Base-by-base conservation (phyloP, 2,113 vertebrate genomes). In the Litocranius walleri region DNA sequence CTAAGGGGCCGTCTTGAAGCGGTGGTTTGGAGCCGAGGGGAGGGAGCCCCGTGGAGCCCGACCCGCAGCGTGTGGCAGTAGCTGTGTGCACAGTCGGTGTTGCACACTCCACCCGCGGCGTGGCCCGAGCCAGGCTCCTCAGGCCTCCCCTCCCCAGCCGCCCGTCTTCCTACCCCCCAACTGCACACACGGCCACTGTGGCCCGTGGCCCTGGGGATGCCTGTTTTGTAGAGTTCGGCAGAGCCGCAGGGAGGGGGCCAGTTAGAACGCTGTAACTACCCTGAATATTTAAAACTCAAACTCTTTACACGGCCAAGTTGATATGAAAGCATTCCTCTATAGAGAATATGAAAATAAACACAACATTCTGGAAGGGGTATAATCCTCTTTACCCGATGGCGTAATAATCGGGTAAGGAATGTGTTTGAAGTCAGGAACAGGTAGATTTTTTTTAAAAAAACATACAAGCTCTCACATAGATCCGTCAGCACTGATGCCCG, bases 21-120 rank as follows among this genome's bases (percentile, higher is more conserved):
- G 97, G 96, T 97, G 97, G 97, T 96, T 91, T 98, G 97, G 94
- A 96, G 93, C 95, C 77, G 8, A 77, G 95, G 81, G 97, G 96
- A 98, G 97, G 83, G 81, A 98, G 98, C 96, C 98, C 98, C 97
- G 97, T 97, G 94, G 87, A 96, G 97, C 97, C 98, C 27, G 78
- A 98, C 98, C 96, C 97, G 91, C 98, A 71, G 87, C 29, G 0
- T 98, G 97, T 98, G 98, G 98, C 98, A 98, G 98, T 98, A 98
- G 94, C 98, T 98, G 95, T 97, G 96, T 97, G 98, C 98, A 98
- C 98, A 98, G 93, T 84, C 96, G 90, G 40, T 95, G 96, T 98
- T 98, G 96, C 95, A 97, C 98, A 98, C 98, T 98, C 98, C 98
- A 98, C 98, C 99, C 98, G 98, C 84, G 98, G 92, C 67, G 93